Base-by-base conservation (phyloP, 2,888 invertebrate species). In the Lycaena phlaeas region DNA sequence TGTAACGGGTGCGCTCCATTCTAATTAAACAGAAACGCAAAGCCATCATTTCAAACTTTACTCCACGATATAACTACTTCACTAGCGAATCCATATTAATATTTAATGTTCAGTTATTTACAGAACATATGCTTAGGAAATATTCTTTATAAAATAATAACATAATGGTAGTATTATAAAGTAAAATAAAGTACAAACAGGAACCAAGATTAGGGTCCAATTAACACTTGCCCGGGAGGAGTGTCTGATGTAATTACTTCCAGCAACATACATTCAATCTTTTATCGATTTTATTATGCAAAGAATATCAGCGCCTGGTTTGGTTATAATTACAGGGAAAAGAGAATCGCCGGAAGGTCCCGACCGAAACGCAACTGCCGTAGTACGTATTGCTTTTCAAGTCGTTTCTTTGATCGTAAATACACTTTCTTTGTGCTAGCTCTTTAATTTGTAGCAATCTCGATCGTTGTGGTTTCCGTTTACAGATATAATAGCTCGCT, bases 21-120 rank as follows among this genome's bases (percentile, higher is more conserved):
- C 53, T 70, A 72, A 73, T 75, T 73, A 69, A 64, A 55, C 59
- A 46, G 54, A 62, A 63, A 59, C 63, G 60, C 60, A 57, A 53
- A 54, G 61, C 59, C 53, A 54, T 67, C 57, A 60, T 65, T 64
- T 48, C 38, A 58, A 64, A 61, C 59, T 60, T 64, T 60, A 59
- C 58, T 47, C 49, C 42, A n/a, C n/a, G n/a, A n/a, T 25, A 14
- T 14, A 36, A 17, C 17, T 14, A 17, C 14, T 41, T 18, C 22
- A 36, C n/a, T n/a, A n/a, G n/a, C n/a, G n/a, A n/a, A n/a, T n/a
- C n/a, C n/a, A n/a, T n/a, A n/a, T n/a, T n/a, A n/a, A n/a, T n/a
- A n/a, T n/a, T n/a, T n/a, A n/a, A n/a, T n/a, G n/a, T n/a, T 36
- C 4, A 14, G 2, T 9, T 11, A 25, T 18, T 4, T 7, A 10